These are phyloP conservation scores for Salvelinus fontinalis DNA, from an alignment of 2,113 vertebrate genomes.

Conservation along the genomic window DNA sequence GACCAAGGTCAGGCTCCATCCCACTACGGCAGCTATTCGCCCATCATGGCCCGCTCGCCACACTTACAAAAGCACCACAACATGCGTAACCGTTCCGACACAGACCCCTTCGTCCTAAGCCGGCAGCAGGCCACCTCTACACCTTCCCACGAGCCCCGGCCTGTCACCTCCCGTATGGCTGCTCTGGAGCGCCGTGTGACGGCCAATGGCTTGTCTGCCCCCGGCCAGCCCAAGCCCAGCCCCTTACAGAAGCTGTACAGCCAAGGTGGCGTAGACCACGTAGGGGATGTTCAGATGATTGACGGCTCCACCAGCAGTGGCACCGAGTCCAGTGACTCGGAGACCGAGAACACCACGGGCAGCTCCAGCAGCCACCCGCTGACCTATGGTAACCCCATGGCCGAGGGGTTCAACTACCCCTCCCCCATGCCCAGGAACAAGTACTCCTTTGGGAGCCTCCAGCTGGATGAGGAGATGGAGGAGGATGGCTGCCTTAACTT, in stretches of 20 bases:
- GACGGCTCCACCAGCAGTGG: slow-evolving; percentile 86
- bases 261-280: slow-evolving; percentile 42
- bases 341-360: slow-evolving; percentile 71
- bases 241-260: slow-evolving; percentile 50
- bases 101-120: slow-evolving; percentile 77
- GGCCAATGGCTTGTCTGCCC: slow-evolving; percentile 78
- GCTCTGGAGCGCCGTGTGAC: slow-evolving; percentile 75
- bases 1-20: slow-evolving; percentile 43
- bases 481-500: slow-evolving; percentile 70
- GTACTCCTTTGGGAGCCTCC: slow-evolving; percentile 79
- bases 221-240: slow-evolving; percentile 61
- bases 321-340: slow-evolving; percentile 90
- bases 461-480: slow-evolving; percentile 79
- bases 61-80: slow-evolving; percentile 63
- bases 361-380: slow-evolving; percentile 70
- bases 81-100: slow-evolving; percentile 72
- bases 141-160: slow-evolving; percentile 47
- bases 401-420: slow-evolving; percentile 59
- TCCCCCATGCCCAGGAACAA: slow-evolving; percentile 75
- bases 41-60: slow-evolving; percentile 61
- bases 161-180: slow-evolving; percentile 64
- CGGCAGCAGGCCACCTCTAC: slow-evolving; percentile 70
- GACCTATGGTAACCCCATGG: slow-evolving; percentile 68
- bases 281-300: slow-evolving; percentile 77
- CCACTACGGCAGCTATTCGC: slow-evolving; percentile 62